These are phyloP conservation scores for Agrilus planipennis DNA, from an alignment of 1,140 invertebrate genomes.

Conservation along the genomic window DNA sequence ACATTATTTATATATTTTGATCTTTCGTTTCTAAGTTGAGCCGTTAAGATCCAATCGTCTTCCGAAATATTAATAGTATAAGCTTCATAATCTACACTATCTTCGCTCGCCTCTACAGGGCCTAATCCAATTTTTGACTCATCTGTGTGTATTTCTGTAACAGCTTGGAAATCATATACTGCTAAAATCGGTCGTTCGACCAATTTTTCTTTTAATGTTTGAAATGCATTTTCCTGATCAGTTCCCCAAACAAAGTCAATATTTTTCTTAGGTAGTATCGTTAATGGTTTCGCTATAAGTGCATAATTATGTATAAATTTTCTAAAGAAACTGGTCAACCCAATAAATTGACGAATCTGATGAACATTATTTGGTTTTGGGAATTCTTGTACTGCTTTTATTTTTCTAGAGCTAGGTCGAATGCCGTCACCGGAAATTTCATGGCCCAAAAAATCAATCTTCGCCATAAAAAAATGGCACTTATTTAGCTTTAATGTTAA, in stretches of 20 bases:
- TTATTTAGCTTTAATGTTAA: conserved; percentile 11
- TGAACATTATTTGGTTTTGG: neutral
- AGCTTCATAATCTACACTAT: too few species aligned
- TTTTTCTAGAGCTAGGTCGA: neutral
- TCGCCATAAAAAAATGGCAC: conserved; percentile 10
- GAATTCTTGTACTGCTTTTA: conserved; percentile 2
- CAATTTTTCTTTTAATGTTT: conserved; percentile 2
- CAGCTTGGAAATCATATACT: conserved; percentile 25
- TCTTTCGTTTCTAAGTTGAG: too few species aligned
- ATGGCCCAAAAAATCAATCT: neutral
- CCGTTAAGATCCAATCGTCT: too few species aligned
- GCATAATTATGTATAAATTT: conserved; percentile 27
- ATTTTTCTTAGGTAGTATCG: conserved; percentile 21
- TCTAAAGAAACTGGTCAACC: conserved; percentile 20
- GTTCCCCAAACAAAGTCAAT: conserved; percentile 14
- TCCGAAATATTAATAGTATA: too few species aligned
- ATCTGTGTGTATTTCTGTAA: conserved; percentile 25
- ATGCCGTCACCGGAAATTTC: neutral
- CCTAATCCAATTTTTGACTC: conserved; percentile 20
- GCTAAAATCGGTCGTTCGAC: conserved; percentile 20
- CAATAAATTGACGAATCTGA: conserved; percentile 1
- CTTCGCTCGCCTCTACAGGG: too few species aligned
- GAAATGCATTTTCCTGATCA: conserved; percentile 8
- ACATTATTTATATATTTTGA: too few species aligned
- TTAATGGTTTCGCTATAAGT: conserved; percentile 20